Conservation (phyloP, 2,888 invertebrate genomes). For the Acheta domesticus region DNA sequence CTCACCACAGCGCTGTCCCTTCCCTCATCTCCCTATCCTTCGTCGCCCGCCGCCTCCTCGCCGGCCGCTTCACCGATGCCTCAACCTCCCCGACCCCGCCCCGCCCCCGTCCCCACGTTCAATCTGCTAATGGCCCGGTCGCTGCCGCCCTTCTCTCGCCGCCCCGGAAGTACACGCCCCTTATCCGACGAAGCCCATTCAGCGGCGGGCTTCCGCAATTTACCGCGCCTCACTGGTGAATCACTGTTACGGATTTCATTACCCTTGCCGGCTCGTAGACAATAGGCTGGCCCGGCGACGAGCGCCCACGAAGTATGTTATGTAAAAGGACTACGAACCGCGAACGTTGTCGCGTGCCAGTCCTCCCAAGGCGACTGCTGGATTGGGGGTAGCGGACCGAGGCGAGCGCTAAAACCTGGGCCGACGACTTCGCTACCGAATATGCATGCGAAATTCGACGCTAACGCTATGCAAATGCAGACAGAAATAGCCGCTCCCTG, state of each 20-base stretch:
- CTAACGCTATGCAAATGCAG: no score
- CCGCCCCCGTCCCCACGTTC: background rate
- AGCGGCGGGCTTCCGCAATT: background rate
- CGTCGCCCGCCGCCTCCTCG: no score
- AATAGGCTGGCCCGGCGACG: background rate
- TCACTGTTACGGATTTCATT: background rate
- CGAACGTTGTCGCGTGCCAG: background rate
- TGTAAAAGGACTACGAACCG: background rate
- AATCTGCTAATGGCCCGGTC: background rate
- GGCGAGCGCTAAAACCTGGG: no score
- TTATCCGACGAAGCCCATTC: slow-evolving; percentile 18
- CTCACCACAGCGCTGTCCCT: no score
- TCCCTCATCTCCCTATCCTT: no score
- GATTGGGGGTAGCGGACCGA: no score
- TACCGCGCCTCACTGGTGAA: background rate
- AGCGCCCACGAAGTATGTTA: background rate
- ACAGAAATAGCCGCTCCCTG: no score
- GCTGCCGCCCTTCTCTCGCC: background rate
- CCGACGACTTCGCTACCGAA: no score
- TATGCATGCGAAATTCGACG: no score
- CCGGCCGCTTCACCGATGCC: no score
- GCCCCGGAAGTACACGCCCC: background rate
- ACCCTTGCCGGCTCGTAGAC: background rate
- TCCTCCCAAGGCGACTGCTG: no score
- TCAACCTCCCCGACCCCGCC: background rate